Evolutionary conservation across 2,888 invertebrate species (phyloP), one percentile per base, ranked within the genome.

Genomic region (Cremastinae sp.): DNA sequence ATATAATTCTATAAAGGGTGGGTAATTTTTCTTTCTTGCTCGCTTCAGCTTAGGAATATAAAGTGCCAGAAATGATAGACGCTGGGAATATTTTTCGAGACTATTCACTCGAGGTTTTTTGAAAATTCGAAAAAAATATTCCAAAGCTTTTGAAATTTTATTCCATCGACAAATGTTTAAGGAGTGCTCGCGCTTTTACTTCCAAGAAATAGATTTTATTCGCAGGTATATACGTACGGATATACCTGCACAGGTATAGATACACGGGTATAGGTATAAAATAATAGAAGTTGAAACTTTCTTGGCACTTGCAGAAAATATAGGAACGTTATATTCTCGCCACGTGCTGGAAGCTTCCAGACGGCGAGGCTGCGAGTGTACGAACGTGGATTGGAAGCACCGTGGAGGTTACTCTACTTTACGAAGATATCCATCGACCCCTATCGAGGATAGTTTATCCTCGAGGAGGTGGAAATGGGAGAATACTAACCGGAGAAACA

Each of bases 381-480:
- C 51, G 12, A 7, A 53, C 7, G n/a, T n/a, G 14, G 2, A 2
- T 45, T n/a, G 22, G 16, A 2, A 43, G 5, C 10, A 45, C 10
- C 53, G 34, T 47, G 58, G 20, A 54, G 64, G 69, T 64, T 22
- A 53, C 59, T 56, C 54, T 65, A 78, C 56, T 75, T 73, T 75
- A 74, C 66, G 61, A 78, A 74, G 70, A 74, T 74, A 71, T 78
- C 66, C 74, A 66, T 76, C 71, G 74, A 76, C 58, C 69, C 69
- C 65, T 65, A 78, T 72, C 47, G 78, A 59, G 74, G 65, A 74
- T 75, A 75, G 79, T 78, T 79, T 74, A 78, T 75, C 74, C 61
- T 36, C 49, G 34, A 66, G 53, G 53, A 62, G n/a, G 64, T 59
- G 49, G 58, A 62, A 47, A 36, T 14, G n/a, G 65, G 54, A 10